phyloP scores from a whole-genome alignment of 53 echinoderm and acorn worm species.

The Paracentrotus lividus region DNA sequence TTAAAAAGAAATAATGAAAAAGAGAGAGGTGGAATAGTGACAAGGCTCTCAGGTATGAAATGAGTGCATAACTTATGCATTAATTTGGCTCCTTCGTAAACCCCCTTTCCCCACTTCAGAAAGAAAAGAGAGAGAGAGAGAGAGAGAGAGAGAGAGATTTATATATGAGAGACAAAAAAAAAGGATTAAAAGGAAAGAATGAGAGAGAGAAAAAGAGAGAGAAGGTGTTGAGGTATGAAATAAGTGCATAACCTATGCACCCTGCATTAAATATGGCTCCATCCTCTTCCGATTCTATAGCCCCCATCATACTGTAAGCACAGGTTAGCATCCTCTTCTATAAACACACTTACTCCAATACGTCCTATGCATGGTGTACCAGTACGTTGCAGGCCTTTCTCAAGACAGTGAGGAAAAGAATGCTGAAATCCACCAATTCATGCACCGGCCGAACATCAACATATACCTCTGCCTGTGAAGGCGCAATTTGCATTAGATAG shows the following conservation, averaged over 20 bases:
- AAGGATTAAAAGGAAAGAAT: neutral
- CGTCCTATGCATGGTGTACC: neutral
- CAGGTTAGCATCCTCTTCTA: neutral
- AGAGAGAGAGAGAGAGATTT: neutral
- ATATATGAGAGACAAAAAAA: too few relatives aligned
- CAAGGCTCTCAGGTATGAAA: too few relatives aligned
- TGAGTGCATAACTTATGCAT: too few relatives aligned
- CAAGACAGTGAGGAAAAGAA: neutral
- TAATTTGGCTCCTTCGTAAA: too few relatives aligned
- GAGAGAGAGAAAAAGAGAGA: neutral
- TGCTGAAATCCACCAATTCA: constrained; percentile 30
- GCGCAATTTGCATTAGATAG: constrained; percentile 30
- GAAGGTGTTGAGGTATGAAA: neutral
- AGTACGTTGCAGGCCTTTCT: neutral
- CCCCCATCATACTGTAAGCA: neutral
- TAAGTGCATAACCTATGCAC: constrained; percentile 14
- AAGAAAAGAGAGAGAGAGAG: neutral
- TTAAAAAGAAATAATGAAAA: too few relatives aligned
- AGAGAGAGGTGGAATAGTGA: too few relatives aligned
- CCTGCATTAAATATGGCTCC: neutral
- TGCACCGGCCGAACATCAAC: neutral
- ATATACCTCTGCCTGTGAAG: neutral
- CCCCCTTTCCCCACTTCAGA: too few relatives aligned
- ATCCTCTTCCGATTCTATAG: neutral
- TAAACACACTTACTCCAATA: too few relatives aligned